Base-by-base conservation (phyloP, 23 tunicate species). In the Oikopleura dioica region DNA sequence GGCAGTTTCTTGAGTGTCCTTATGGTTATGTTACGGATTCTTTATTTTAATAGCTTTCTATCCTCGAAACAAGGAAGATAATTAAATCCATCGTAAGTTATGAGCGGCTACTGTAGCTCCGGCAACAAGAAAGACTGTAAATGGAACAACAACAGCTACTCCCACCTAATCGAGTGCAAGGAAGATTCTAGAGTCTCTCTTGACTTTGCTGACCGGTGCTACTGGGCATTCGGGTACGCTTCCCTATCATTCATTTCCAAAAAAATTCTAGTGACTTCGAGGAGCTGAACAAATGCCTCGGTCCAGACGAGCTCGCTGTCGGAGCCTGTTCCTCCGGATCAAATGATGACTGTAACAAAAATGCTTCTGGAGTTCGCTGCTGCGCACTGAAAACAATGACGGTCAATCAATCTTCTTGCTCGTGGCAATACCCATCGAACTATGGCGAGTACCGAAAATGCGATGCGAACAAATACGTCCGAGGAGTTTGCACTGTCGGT, bases 11-110 rank as follows among this genome's bases (percentile, higher is more conserved):
- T 23, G 72, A 23, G 26, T 63, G 72, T 63, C 72, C 72, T 28
- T 63, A 63, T 28, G 72, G 72, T 21, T 63, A 63, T 63, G 72
- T 63, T 2, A 63, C 26, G 72, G 72, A 63, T 63, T n/a, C n/a
- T n/a, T n/a, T n/a, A n/a, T n/a, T n/a, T n/a, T n/a, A n/a, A n/a
- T n/a, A n/a, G n/a, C n/a, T n/a, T n/a, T n/a, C n/a, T n/a, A n/a
- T n/a, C n/a, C n/a, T n/a, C n/a, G n/a, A n/a, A n/a, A n/a, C n/a
- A n/a, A n/a, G n/a, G n/a, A n/a, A n/a, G n/a, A n/a, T n/a, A n/a
- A n/a, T n/a, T n/a, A n/a, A n/a, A n/a, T n/a, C n/a, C n/a, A n/a
- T n/a, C n/a, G n/a, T n/a, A n/a, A n/a, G n/a, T n/a, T n/a, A n/a
- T n/a, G n/a, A n/a, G n/a, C n/a, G 72, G 72, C 26, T 63, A 16